phyloP scores from a whole-genome alignment of 1,140 invertebrate genomes.

The Diorhabda carinulata region DNA sequence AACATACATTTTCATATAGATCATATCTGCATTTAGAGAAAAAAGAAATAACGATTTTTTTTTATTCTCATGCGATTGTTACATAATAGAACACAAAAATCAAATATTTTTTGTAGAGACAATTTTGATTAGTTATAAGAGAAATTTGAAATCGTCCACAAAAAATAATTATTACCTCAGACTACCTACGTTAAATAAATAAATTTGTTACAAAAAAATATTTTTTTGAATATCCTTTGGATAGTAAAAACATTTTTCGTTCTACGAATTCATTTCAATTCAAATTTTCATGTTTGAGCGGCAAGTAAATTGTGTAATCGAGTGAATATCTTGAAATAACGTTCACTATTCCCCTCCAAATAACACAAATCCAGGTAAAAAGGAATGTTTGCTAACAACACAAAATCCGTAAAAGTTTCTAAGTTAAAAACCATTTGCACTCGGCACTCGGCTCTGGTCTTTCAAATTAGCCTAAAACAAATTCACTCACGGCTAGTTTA shows the following conservation, averaged over 20 bases:
- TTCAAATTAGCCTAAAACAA: constrained; percentile 32
- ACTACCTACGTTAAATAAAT: too few species aligned
- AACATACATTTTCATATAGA: too few species aligned
- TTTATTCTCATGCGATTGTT: too few species aligned
- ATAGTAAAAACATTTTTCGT: constrained; percentile 7
- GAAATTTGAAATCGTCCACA: too few species aligned
- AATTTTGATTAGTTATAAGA: too few species aligned
- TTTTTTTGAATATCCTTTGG: background rate
- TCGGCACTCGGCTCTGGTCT: constrained; percentile 23
- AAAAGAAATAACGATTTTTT: too few species aligned
- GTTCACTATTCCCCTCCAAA: constrained; percentile 12
- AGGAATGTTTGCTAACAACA: constrained; percentile 16
- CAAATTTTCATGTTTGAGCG: constrained; percentile 11
- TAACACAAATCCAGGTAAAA: constrained; percentile 18
- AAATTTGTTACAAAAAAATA: background rate
- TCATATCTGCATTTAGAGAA: too few species aligned
- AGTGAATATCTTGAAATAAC: constrained; percentile 18
- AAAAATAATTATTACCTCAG: too few species aligned
- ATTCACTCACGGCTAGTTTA: constrained; percentile 28
- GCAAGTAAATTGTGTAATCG: constrained; percentile 9
- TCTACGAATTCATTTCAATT: constrained; percentile 1
- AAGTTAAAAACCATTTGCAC: constrained; percentile 30
- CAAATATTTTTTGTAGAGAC: too few species aligned
- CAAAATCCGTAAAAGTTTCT: constrained; percentile 20
- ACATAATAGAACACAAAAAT: too few species aligned